phyloP scores from a whole-genome alignment of 2,113 vertebrate species.

The Nycticebus coucang region DNA sequence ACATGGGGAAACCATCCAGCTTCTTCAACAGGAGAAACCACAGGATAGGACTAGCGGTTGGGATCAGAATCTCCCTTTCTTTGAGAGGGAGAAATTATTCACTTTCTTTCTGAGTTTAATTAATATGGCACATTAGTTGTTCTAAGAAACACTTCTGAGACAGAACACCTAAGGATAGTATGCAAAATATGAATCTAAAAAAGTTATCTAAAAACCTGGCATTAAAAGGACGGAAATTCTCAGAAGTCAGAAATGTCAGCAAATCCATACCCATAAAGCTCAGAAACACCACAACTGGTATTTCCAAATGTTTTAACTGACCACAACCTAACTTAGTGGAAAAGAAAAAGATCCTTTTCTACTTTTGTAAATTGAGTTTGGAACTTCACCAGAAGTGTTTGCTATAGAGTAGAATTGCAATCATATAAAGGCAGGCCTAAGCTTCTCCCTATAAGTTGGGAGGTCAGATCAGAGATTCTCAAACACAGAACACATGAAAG shows the following conservation, averaged over 20 bases:
- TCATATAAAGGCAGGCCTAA: not conserved
- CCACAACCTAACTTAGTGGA: not conserved
- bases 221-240: slow-evolving; percentile 45
- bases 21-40: not conserved
- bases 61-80: not conserved
- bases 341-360: not conserved
- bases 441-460: not conserved
- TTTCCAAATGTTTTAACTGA: not conserved
- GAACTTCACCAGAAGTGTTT: not conserved
- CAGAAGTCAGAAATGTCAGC: not conserved
- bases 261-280: slow-evolving; percentile 45
- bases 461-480: not conserved
- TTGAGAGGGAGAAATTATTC: no score
- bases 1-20: not conserved
- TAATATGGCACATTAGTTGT: not conserved
- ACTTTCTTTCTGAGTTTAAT: not conserved
- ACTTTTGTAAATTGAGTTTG: slow-evolving; percentile 30
- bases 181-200: not conserved
- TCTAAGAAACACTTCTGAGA: not conserved
- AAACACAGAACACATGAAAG: not conserved
- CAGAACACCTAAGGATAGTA: not conserved
- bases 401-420: not conserved
- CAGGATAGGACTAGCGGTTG: not conserved
- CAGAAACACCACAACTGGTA: not conserved
- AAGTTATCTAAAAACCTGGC: not conserved